These are phyloP conservation scores for Chitala chitala DNA, from an alignment of 2,113 vertebrate genomes.

Conservation along the genomic window DNA sequence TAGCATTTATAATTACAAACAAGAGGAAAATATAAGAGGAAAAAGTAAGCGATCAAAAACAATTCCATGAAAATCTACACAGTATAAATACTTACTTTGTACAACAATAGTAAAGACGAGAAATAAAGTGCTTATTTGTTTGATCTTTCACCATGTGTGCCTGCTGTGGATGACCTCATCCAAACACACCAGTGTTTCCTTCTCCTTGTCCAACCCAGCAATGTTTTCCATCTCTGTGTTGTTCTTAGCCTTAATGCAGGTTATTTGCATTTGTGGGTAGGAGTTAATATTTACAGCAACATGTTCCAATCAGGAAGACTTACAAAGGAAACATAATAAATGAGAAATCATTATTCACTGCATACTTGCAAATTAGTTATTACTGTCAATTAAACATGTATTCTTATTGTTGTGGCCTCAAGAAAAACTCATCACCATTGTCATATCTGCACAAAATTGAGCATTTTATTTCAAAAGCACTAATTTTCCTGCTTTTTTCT, in stretches of 20 bases:
- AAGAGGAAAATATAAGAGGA: not conserved
- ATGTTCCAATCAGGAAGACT: slow-evolving; percentile 41
- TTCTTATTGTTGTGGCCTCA: slow-evolving; percentile 6
- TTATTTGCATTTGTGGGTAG: not conserved
- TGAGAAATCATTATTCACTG: not conserved
- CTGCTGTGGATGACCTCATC: not conserved
- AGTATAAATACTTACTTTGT: slow-evolving; percentile 56
- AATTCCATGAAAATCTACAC: slow-evolving; percentile 17
- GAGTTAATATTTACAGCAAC: slow-evolving; percentile 18
- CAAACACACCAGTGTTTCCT: not conserved
- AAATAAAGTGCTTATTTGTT: slow-evolving; percentile 53
- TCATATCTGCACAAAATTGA: not conserved
- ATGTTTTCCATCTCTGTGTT: slow-evolving; percentile 8
- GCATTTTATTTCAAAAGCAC: not conserved
- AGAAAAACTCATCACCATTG: not conserved
- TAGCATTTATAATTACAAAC: not conserved
- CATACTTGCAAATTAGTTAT: not conserved
- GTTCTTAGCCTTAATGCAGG: slow-evolving; percentile 8
- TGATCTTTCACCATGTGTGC: slow-evolving; percentile 22
- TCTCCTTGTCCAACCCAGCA: slow-evolving; percentile 19
- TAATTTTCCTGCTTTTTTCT: not conserved
- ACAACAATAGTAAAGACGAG: slow-evolving; percentile 44
- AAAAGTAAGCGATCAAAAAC: not conserved
- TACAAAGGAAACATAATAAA: slow-evolving; percentile 17
- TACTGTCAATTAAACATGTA: not conserved